Conservation (phyloP, 2,888 invertebrate genomes). For the Gasteruption jaculator region DNA sequence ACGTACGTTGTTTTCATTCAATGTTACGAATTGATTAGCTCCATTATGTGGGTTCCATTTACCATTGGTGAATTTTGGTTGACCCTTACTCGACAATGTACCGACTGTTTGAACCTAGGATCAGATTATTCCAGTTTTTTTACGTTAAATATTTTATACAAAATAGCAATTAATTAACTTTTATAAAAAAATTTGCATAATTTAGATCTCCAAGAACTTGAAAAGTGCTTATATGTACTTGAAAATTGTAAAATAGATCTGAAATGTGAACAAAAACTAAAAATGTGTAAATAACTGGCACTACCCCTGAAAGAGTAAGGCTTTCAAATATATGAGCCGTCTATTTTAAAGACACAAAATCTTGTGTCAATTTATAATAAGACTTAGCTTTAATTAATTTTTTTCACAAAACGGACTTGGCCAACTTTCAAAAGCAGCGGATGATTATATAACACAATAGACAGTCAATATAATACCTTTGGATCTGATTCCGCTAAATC, state of each 20-base stretch:
- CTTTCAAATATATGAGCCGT: too few species aligned
- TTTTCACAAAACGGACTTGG: too few species aligned
- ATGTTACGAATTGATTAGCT: conserved; percentile 77
- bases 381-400: too few species aligned
- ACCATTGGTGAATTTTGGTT: conserved; percentile 76
- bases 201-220: too few species aligned
- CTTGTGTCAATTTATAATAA: too few species aligned
- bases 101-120: conserved; percentile 39
- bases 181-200: conserved; percentile 4
- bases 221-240: too few species aligned
- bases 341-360: too few species aligned
- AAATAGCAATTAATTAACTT: conserved; percentile 21
- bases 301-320: too few species aligned
- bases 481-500: conserved; percentile 61
- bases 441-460: conserved; percentile 1
- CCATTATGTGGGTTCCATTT: conserved; percentile 96
- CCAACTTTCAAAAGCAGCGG: too few species aligned
- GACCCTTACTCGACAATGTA: conserved; percentile 63
- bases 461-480: conserved; percentile 30
- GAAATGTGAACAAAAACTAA: too few species aligned
- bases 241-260: too few species aligned
- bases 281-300: too few species aligned
- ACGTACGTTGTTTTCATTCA: conserved; percentile 80
- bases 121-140: conserved; percentile 14
- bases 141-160: conserved; percentile 2